Conservation (phyloP, 2,888 invertebrate genomes). For the Carabus problematicus region DNA sequence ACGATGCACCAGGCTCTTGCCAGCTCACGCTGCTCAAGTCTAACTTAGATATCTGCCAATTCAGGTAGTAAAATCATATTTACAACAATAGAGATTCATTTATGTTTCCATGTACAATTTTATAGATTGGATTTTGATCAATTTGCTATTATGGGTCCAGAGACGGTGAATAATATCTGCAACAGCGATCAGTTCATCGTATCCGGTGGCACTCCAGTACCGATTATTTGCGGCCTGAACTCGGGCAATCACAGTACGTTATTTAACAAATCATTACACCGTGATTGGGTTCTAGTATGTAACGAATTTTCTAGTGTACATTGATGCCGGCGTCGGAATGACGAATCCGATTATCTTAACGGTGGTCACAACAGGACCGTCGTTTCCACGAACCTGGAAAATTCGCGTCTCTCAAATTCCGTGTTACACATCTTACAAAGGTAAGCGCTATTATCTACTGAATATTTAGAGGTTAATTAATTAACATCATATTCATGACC, state of each 20-base stretch:
- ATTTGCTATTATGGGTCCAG: conserved; percentile 79
- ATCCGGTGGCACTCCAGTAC: conserved; percentile 80
- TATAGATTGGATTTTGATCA: conserved; percentile 79
- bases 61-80: conserved; percentile 67
- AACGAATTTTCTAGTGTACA: conserved; percentile 77
- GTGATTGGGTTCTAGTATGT: neutral
- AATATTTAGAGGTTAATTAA: neutral
- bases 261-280: conserved; percentile 8
- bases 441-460: conserved; percentile 56
- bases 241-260: conserved; percentile 81
- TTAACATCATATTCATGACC: no score
- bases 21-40: conserved; percentile 82
- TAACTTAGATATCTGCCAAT: conserved; percentile 82
- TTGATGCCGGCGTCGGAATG: conserved; percentile 78
- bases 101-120: conserved; percentile 31
- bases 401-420: conserved; percentile 81
- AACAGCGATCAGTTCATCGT: conserved; percentile 86
- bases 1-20: conserved; percentile 83
- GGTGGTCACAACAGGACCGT: conserved; percentile 78
- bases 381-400: conserved; percentile 80
- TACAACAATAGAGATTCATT: conserved; percentile 30
- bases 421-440: conserved; percentile 75
- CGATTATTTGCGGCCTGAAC: conserved; percentile 82
- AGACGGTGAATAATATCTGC: conserved; percentile 77
- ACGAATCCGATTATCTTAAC: conserved; percentile 83